Percentiles rank a stretch among this genome's conserved stretches.
Evolutionary conservation across 30 jellyfish, hydroid and myxozoan species (phyloP).

Genomic region (Hydra vulgaris): DNA sequence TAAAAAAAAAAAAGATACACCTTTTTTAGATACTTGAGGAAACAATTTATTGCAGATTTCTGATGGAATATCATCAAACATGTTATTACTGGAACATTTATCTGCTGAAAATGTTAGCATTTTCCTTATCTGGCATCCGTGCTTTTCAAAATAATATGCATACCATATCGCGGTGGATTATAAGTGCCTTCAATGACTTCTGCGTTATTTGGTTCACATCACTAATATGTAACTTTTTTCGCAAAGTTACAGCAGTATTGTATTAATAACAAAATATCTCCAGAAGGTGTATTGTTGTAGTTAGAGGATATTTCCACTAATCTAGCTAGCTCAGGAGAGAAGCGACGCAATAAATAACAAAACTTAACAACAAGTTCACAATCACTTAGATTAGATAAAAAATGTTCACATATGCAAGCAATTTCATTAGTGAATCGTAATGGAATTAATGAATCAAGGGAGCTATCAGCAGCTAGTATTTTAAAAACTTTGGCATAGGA

Average conservation of each 20-base stretch:
- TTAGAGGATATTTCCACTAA: neutral
- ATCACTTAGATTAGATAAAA: neutral
- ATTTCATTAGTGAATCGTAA: neutral
- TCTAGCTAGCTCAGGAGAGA: neutral
- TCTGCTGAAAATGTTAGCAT: neutral
- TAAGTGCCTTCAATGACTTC: neutral
- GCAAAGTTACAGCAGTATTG: neutral
- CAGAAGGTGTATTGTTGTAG: neutral
- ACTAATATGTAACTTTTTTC: neutral
- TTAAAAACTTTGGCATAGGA: neutral
- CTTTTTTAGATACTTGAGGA: neutral
- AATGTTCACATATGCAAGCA: neutral
- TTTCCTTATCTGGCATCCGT: neutral
- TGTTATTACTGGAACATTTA: neutral
- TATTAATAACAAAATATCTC: neutral
- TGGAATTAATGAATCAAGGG: neutral
- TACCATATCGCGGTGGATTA: neutral
- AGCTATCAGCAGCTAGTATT: neutral
- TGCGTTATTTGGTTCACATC: neutral
- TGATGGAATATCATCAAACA: neutral
- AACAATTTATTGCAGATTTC: neutral
- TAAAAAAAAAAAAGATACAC: neutral
- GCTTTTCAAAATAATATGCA: neutral
- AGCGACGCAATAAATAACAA: neutral
- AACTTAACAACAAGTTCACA: neutral